These are phyloP conservation scores for Agrilus cyanescens DNA, from an alignment of 2,888 invertebrate genomes.

Conservation along the genomic window DNA sequence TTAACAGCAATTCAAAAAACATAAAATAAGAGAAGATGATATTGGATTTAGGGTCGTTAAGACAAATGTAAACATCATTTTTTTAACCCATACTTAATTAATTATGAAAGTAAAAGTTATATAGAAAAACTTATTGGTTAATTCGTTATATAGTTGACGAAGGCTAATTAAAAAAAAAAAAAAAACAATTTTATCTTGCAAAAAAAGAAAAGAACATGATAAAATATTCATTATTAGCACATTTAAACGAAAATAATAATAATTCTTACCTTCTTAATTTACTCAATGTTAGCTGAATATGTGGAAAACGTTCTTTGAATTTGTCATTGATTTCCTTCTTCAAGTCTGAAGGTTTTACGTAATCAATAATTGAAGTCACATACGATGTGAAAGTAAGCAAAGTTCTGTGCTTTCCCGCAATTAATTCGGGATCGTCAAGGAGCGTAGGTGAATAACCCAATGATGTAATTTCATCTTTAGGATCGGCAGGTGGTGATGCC, in stretches of 20 bases:
- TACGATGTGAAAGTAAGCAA: conserved; percentile 79
- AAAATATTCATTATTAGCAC: background rate
- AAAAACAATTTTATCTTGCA: no score
- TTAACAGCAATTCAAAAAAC: conserved; percentile 9
- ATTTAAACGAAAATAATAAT: background rate
- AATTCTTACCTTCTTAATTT: conserved; percentile 76
- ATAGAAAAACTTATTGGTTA: no score
- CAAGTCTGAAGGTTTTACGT: conserved; percentile 87
- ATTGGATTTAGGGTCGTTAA: background rate
- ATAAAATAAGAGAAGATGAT: conserved; percentile 2
- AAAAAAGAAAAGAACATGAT: background rate
- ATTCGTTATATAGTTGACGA: no score
- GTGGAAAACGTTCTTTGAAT: conserved; percentile 89
- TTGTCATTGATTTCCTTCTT: conserved; percentile 97
- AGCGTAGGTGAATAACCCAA: conserved; percentile 71
- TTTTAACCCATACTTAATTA: no score
- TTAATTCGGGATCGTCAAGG: conserved; percentile 85
- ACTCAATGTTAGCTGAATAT: conserved; percentile 86
- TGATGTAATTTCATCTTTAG: conserved; percentile 32
- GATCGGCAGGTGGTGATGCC: conserved; percentile 36
- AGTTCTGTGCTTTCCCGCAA: conserved; percentile 81
- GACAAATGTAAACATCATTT: no score
- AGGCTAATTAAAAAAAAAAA: no score
- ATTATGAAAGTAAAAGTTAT: no score
- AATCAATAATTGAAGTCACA: conserved; percentile 93